These are phyloP conservation scores for Scaptomyza cyrtandrae DNA, from an alignment of 2,888 invertebrate species.

Conservation along the genomic window DNA sequence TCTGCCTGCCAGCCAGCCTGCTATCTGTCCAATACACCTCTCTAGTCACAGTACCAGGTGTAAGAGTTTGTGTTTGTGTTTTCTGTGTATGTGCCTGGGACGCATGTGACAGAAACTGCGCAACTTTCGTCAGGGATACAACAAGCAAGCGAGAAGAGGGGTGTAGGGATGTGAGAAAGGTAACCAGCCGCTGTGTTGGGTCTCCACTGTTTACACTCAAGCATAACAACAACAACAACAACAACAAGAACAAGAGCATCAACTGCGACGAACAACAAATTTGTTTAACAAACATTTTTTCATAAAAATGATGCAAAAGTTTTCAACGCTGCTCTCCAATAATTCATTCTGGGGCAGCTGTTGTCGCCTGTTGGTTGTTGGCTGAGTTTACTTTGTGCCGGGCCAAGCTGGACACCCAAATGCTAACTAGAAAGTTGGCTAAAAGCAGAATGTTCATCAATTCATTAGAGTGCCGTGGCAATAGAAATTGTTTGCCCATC, in stretches of 20 bases:
- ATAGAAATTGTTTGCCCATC: conserved; percentile 62
- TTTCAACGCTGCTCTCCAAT: conserved; percentile 43
- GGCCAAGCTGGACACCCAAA: conserved; percentile 2
- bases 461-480: conserved; percentile 62
- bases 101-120: conserved; percentile 76
- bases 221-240: conserved; percentile 26
- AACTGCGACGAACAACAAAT: conserved; percentile 61
- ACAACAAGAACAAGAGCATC: conserved; percentile 23
- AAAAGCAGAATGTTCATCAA: conserved; percentile 54
- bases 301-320: conserved; percentile 78
- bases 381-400: conserved; percentile 25
- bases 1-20: conserved; percentile 13
- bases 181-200: conserved; percentile 34
- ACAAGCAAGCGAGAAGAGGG: background rate
- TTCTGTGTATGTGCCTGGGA: conserved; percentile 52
- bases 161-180: background rate
- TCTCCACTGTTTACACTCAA: conserved; percentile 61
- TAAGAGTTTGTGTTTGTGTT: conserved; percentile 28
- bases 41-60: conserved; percentile 35
- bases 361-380: conserved; percentile 54
- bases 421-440: conserved; percentile 44
- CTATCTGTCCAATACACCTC: conserved; percentile 58
- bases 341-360: conserved; percentile 59
- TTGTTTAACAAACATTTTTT: conserved; percentile 78
- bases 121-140: conserved; percentile 58